Evolutionary conservation across 2,113 vertebrate genomes (phyloP).

Genomic region (Dasyprocta punctata): DNA sequence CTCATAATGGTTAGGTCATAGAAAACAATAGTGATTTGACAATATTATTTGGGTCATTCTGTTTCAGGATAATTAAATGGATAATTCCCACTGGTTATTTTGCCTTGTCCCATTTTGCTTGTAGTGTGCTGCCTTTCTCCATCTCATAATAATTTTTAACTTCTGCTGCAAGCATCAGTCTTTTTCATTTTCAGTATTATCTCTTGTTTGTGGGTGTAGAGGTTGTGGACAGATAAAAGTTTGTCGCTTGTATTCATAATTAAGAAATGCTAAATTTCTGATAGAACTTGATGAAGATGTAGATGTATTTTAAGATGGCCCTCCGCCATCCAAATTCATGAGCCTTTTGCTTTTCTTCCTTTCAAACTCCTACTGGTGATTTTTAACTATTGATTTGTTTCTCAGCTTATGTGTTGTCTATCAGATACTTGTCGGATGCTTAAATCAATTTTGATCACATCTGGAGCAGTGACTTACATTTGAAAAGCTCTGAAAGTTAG

Average conservation of each 20-base stretch:
- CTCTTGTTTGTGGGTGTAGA: not conserved
- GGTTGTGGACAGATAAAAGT: not conserved
- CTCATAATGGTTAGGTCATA: conserved; percentile 11
- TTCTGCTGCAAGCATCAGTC: not conserved
- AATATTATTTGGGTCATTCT: conserved; percentile 70
- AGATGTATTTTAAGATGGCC: not conserved
- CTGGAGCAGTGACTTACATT: not conserved
- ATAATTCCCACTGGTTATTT: conserved; percentile 55
- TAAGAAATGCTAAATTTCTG: conserved; percentile 34
- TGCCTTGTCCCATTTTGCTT: conserved; percentile 42
- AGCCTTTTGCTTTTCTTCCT: not conserved
- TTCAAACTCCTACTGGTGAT: not conserved
- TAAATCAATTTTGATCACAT: not conserved
- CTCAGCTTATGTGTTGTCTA: not conserved
- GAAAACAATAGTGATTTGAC: conserved; percentile 41
- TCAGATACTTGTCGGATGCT: not conserved
- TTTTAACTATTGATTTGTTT: conserved; percentile 26
- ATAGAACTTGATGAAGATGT: conserved; percentile 13
- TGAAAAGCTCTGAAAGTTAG: not conserved
- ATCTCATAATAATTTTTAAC: conserved; percentile 20
- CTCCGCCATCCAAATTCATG: not conserved
- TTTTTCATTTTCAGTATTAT: conserved; percentile 14
- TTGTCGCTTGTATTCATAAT: not conserved
- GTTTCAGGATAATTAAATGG: conserved; percentile 65
- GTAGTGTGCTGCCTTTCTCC: conserved; percentile 6